Percentiles rank a stretch among this genome's conserved stretches.
phyloP scores from a whole-genome alignment of 2,797 vertebrate genomes.

The Cynodonichthys magdalenae region DNA sequence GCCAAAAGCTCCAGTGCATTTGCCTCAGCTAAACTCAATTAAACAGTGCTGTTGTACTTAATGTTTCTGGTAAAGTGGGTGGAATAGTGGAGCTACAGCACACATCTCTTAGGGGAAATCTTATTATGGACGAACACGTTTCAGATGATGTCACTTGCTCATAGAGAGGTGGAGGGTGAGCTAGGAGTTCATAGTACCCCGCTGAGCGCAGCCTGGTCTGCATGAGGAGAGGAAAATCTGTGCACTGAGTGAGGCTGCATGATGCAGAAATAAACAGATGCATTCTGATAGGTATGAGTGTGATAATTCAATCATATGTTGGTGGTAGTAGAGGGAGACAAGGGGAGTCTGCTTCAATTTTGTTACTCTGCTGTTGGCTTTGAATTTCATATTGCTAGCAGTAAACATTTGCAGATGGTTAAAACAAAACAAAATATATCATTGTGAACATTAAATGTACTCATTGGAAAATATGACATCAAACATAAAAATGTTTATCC shows the following conservation, averaged over 20 bases:
- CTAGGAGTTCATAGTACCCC: constrained; percentile 45
- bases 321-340: not conserved
- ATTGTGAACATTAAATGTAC: too few relatives aligned
- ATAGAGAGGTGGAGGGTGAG: constrained; percentile 37
- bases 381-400: constrained; percentile 1
- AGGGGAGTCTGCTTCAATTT: not conserved
- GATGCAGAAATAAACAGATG: constrained; percentile 22
- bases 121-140: constrained; percentile 52
- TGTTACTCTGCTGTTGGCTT: not conserved
- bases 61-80: constrained; percentile 29
- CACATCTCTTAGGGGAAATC: constrained; percentile 55
- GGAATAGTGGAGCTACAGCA: constrained; percentile 50
- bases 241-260: not conserved
- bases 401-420: too few relatives aligned
- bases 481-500: too few relatives aligned
- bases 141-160: constrained; percentile 62
- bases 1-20: constrained; percentile 14
- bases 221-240: constrained; percentile 20
- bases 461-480: too few relatives aligned
- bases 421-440: too few relatives aligned
- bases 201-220: constrained; percentile 26
- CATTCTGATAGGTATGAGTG: constrained; percentile 4
- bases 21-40: constrained; percentile 6
- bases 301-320: not conserved
- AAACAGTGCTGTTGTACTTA: constrained; percentile 23